These are phyloP conservation scores for Sebastolobus alascanus DNA, from an alignment of 2,797 vertebrate genomes.

Conservation along the genomic window DNA sequence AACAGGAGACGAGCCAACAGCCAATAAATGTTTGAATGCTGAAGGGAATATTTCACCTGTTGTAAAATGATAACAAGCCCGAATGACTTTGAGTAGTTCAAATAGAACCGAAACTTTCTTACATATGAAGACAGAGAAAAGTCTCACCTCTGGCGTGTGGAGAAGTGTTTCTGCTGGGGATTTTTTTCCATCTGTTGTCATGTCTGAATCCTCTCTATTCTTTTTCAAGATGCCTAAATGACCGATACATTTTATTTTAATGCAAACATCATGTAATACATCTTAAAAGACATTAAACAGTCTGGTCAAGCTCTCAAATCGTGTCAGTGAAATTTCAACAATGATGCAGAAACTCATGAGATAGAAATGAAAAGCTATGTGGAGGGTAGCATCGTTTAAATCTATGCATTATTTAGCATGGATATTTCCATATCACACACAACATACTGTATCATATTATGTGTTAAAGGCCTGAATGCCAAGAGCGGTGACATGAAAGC, in stretches of 20 bases:
- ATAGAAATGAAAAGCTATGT: conserved; percentile 12
- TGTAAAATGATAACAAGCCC: conserved; percentile 1
- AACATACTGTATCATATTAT: conserved; percentile 37
- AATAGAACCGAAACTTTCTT: background rate
- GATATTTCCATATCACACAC: conserved; percentile 46
- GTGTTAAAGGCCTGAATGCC: conserved; percentile 31
- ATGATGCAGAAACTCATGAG: conserved; percentile 2
- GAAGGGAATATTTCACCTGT: conserved; percentile 9
- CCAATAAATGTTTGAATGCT: conserved; percentile 24
- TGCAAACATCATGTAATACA: conserved; percentile 7
- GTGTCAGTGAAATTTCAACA: background rate
- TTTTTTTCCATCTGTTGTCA: conserved; percentile 64
- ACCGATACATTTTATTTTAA: background rate
- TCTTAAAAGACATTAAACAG: background rate
- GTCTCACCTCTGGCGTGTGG: conserved; percentile 78
- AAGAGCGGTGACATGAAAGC: conserved; percentile 45
- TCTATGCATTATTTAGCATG: conserved; percentile 48
- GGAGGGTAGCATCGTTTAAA: conserved; percentile 18
- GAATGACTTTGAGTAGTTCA: conserved; percentile 21
- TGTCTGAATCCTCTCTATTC: conserved; percentile 65
- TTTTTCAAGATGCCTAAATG: conserved; percentile 79
- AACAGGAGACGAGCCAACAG: conserved; percentile 47
- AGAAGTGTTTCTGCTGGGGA: conserved; percentile 48
- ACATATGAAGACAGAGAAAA: background rate
- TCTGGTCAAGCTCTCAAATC: conserved; percentile 4